Conservation (phyloP, 2,113 vertebrate genomes). For the Oryzias curvinotus region DNA sequence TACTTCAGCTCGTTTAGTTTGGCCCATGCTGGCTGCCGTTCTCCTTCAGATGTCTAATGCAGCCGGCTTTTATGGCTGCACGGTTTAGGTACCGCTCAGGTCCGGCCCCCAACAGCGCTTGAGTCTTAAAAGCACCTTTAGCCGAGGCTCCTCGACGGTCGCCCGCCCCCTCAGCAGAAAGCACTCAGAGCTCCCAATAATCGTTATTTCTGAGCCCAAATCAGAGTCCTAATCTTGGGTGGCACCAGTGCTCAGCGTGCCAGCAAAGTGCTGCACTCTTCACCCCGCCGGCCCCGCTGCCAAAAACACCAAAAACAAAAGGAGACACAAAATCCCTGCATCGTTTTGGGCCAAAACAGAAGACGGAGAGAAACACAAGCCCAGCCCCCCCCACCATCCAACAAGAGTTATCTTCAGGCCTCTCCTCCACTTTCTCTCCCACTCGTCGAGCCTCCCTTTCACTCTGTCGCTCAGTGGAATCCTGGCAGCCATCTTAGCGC, state of each 20-base stretch:
- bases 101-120: constrained; percentile 49
- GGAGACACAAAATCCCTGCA: constrained; percentile 44
- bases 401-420: constrained; percentile 24
- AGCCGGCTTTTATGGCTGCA: constrained; percentile 54
- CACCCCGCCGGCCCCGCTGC: constrained; percentile 29
- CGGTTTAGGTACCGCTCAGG: constrained; percentile 42
- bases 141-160: constrained; percentile 32
- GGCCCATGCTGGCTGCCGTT: constrained; percentile 40
- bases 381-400: constrained; percentile 25
- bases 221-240: constrained; percentile 59
- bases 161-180: constrained; percentile 22
- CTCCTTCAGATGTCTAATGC: constrained; percentile 54
- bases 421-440: constrained; percentile 27
- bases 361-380: constrained; percentile 9
- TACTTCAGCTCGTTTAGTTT: constrained; percentile 41
- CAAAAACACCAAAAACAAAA: constrained; percentile 52
- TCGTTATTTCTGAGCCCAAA: constrained; percentile 48
- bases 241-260: constrained; percentile 42
- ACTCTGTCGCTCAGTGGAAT: constrained; percentile 77
- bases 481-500: constrained; percentile 94
- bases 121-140: constrained; percentile 43
- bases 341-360: constrained; percentile 20
- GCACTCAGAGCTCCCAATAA: constrained; percentile 29
- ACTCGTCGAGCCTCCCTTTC: constrained; percentile 49
- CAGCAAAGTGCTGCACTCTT: constrained; percentile 51